These are phyloP conservation scores for western clawed frog (Xenopus tropicalis) DNA, from an alignment of 2,113 vertebrate genomes.

Conservation along the genomic window DNA sequence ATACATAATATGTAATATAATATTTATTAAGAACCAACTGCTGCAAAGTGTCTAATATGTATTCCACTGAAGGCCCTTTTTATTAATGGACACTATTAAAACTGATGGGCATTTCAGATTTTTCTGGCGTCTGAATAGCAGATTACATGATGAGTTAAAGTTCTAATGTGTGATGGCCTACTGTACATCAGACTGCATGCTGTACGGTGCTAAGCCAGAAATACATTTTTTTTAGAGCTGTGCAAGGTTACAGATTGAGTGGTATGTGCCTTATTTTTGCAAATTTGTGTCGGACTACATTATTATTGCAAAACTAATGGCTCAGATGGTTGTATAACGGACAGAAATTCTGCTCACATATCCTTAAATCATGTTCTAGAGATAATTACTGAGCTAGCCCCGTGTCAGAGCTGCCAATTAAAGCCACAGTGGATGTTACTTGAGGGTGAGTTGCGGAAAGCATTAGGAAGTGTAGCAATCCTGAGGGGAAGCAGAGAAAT, in stretches of 20 bases:
- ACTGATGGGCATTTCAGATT: too few species aligned
- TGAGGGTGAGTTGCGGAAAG: slow-evolving; percentile 34
- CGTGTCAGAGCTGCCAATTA: slow-evolving; percentile 33
- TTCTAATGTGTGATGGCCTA: too few species aligned
- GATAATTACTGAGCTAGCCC: slow-evolving; percentile 27
- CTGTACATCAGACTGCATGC: too few species aligned
- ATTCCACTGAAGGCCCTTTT: too few species aligned
- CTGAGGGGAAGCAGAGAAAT: slow-evolving; percentile 32
- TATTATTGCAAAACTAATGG: slow-evolving; percentile 8
- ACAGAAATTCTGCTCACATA: slow-evolving; percentile 20
- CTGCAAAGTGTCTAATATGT: too few species aligned
- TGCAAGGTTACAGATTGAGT: background rate
- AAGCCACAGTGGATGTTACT: slow-evolving; percentile 29
- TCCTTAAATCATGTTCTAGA: slow-evolving; percentile 19
- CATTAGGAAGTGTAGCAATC: slow-evolving; percentile 27
- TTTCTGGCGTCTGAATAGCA: too few species aligned
- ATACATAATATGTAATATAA: too few species aligned
- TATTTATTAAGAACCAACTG: too few species aligned
- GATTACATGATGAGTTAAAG: too few species aligned
- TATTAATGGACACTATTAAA: too few species aligned
- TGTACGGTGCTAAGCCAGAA: too few species aligned
- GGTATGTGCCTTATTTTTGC: background rate
- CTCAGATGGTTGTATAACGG: slow-evolving; percentile 33
- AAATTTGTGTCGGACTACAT: background rate
- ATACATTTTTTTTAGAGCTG: too few species aligned